Conservation (phyloP, 2,888 invertebrate species). For the Steinernema hermaphroditum region DNA sequence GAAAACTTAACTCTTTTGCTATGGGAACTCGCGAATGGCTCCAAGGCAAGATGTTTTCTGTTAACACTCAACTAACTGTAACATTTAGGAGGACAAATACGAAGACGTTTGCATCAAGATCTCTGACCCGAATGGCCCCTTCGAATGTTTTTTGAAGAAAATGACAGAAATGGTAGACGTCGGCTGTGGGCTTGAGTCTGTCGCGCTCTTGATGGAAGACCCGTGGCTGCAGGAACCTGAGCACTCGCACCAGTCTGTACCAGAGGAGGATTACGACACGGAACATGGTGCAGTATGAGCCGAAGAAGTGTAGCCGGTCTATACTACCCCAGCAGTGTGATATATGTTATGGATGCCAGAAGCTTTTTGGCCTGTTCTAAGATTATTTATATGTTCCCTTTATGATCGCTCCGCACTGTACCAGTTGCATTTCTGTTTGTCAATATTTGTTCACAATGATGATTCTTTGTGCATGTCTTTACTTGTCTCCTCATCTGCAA, state of each 20-base stretch:
- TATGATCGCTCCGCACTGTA: background rate
- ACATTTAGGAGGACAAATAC: no score
- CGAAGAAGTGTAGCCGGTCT: background rate
- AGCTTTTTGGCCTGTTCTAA: constrained; percentile 4
- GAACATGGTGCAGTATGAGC: background rate
- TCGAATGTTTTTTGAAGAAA: no score
- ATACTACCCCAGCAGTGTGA: background rate
- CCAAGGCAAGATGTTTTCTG: constrained; percentile 90
- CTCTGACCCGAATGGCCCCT: no score
- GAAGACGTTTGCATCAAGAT: no score
- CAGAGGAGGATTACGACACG: background rate
- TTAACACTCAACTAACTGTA: no score
- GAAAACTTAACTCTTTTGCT: constrained; percentile 97
- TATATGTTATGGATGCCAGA: background rate
- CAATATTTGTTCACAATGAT: constrained; percentile 5
- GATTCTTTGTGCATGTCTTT: no score
- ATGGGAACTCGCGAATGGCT: constrained; percentile 98
- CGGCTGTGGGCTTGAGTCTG: constrained; percentile 92
- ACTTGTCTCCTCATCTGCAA: background rate
- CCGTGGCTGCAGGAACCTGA: constrained; percentile 76
- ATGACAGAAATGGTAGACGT: no score
- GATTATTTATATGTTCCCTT: background rate
- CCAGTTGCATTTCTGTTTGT: constrained; percentile 8
- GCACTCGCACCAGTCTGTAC: constrained; percentile 27
- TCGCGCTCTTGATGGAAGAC: constrained; percentile 89